Evolutionary conservation across 2,888 invertebrate genomes (phyloP).

Genomic region (Phengaris alcon): DNA sequence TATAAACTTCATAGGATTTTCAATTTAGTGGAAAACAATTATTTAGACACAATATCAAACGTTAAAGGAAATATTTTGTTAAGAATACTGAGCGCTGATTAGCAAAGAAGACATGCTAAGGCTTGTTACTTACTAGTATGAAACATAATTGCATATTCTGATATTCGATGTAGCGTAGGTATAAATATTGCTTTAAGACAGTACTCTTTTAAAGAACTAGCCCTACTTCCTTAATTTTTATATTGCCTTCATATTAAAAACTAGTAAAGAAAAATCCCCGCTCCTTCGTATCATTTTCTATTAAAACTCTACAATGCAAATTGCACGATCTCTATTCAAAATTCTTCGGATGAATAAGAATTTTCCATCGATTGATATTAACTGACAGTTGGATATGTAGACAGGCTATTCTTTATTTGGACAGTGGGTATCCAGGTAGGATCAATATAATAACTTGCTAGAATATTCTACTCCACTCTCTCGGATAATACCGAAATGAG

Average conservation of each 20-base stretch:
- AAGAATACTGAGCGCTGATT: background rate
- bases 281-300: background rate
- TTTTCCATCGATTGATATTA: conserved; percentile 4
- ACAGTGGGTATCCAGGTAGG: background rate
- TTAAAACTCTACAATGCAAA: background rate
- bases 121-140: too few relatives aligned
- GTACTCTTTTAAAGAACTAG: background rate
- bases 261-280: background rate
- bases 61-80: background rate
- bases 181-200: too few relatives aligned
- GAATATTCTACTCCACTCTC: conserved; percentile 5
- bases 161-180: too few relatives aligned
- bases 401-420: background rate
- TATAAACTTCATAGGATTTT: background rate
- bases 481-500: conserved; percentile 1
- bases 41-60: background rate
- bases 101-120: background rate
- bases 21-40: background rate
- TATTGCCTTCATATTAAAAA: background rate
- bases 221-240: background rate
- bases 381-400: background rate
- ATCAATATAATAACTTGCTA: background rate
- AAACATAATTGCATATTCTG: too few relatives aligned
- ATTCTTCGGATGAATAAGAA: background rate
- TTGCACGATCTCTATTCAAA: background rate